phyloP scores from a whole-genome alignment of 2,113 vertebrate genomes.

The Carlito syrichta region DNA sequence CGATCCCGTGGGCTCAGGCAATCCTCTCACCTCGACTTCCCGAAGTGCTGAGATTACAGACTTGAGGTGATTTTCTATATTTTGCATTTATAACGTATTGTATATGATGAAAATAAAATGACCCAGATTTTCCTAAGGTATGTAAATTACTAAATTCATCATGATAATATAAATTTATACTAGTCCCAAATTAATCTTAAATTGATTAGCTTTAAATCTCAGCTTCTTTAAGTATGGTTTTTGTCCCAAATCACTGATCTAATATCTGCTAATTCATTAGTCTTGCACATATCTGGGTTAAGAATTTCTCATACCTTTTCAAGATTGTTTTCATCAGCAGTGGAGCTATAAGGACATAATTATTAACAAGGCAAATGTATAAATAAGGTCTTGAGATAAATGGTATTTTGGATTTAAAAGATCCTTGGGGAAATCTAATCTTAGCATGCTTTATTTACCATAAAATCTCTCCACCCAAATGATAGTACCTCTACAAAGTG shows the following conservation, averaged over 20 bases:
- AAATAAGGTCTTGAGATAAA: conserved; percentile 39
- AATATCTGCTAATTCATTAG: neutral
- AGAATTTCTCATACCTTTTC: conserved; percentile 31
- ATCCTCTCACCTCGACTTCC: too few relatives aligned
- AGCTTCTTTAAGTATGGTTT: conserved; percentile 2
- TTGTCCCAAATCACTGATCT: neutral
- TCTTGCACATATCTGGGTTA: conserved; percentile 13
- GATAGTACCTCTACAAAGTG: conserved; percentile 15
- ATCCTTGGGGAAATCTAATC: conserved; percentile 53
- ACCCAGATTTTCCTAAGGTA: neutral
- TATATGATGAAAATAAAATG: neutral
- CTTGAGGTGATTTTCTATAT: conserved; percentile 5
- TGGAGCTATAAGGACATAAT: neutral
- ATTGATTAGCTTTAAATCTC: conserved; percentile 30
- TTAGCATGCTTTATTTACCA: conserved; percentile 49
- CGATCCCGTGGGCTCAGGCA: too few relatives aligned
- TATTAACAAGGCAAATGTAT: conserved; percentile 12
- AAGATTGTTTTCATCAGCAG: neutral
- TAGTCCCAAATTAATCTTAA: neutral
- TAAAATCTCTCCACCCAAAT: conserved; percentile 53
- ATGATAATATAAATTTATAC: neutral
- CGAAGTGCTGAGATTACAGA: too few relatives aligned
- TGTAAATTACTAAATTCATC: neutral
- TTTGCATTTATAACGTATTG: neutral
- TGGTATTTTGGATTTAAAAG: conserved; percentile 35